Evolutionary conservation across 2,113 vertebrate species (phyloP).

Genomic region (Platichthys flesus): DNA sequence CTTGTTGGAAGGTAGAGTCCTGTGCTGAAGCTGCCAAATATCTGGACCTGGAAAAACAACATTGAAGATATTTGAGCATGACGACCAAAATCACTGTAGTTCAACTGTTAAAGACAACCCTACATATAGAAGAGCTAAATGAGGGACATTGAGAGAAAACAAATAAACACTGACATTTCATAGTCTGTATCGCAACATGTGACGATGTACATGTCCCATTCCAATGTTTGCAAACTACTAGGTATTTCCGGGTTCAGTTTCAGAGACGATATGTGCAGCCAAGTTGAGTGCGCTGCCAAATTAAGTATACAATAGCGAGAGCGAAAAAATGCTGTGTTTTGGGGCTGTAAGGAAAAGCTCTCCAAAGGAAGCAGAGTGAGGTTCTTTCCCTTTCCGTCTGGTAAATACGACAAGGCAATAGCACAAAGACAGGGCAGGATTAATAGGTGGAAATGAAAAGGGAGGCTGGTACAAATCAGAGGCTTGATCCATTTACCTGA

Average conservation of each 20-base stretch:
- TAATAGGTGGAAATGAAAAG: slow-evolving; percentile 67
- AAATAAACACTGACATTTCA: background rate
- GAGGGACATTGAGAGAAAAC: background rate
- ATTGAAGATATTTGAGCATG: background rate
- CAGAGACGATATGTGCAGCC: slow-evolving; percentile 30
- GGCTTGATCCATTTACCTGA: slow-evolving; percentile 70
- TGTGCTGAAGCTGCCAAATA: slow-evolving; percentile 99
- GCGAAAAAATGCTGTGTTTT: slow-evolving; percentile 31
- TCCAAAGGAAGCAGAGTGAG: slow-evolving; percentile 56
- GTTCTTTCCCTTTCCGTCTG: slow-evolving; percentile 59
- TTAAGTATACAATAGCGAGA: slow-evolving; percentile 48
- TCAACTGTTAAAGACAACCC: background rate
- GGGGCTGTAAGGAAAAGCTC: slow-evolving; percentile 25
- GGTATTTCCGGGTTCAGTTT: slow-evolving; percentile 56
- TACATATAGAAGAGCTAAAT: background rate
- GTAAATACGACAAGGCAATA: slow-evolving; percentile 47
- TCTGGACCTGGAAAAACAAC: slow-evolving; percentile 88
- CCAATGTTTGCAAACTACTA: slow-evolving; percentile 40
- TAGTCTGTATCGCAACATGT: background rate
- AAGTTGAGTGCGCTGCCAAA: slow-evolving; percentile 53
- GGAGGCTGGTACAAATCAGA: slow-evolving; percentile 65
- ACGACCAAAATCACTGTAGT: background rate
- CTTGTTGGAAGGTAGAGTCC: slow-evolving; percentile 98
- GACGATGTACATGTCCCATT: slow-evolving; percentile 40
- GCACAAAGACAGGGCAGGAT: slow-evolving; percentile 53